phyloP scores from a whole-genome alignment of 2,113 vertebrate genomes.

The Vireo altiloquus region DNA sequence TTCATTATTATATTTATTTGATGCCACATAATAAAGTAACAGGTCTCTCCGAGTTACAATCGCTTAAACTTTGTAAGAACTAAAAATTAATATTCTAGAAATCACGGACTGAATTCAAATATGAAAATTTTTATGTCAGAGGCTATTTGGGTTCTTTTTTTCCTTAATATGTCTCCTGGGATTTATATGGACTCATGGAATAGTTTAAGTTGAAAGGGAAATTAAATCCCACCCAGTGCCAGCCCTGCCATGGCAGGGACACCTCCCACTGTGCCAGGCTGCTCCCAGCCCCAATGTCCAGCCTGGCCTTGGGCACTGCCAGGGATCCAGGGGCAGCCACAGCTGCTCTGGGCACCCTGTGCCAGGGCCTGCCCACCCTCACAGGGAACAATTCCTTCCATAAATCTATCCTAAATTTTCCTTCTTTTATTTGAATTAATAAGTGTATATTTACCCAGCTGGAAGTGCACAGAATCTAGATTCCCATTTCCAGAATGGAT shows the following conservation, averaged over 20 bases:
- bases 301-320: background rate
- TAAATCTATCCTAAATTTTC: background rate
- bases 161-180: background rate
- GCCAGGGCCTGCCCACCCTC: background rate
- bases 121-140: background rate
- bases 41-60: background rate
- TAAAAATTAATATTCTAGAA: background rate
- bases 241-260: background rate
- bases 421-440: background rate
- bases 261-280: background rate
- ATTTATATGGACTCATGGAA: background rate
- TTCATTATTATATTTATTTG: background rate
- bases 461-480: background rate
- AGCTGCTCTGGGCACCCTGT: background rate
- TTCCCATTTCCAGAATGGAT: background rate
- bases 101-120: background rate
- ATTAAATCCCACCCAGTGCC: accelerated
- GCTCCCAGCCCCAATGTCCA: background rate
- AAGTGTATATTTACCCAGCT: background rate
- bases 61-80: background rate
- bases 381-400: background rate
- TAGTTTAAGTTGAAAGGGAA: accelerated
- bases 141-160: background rate
- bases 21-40: background rate
- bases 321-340: background rate